Evolutionary conservation across 2,797 vertebrate genomes (phyloP).

Genomic region (Sebastes steindachneri): DNA sequence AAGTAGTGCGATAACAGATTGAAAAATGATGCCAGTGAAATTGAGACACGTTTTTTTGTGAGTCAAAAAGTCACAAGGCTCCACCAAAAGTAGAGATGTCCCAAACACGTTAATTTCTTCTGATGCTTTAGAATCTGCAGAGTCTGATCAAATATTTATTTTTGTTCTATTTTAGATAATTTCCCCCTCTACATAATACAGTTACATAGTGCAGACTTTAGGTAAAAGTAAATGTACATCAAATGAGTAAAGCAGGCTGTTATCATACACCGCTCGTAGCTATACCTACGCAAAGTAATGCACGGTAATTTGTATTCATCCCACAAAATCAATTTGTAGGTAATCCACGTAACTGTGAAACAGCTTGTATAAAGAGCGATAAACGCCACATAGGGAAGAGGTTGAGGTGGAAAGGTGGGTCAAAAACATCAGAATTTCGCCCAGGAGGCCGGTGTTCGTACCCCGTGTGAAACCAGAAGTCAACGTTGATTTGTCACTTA

Average conservation of each 20-base stretch:
- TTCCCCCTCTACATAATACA: not conserved
- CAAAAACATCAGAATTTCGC: too few species aligned
- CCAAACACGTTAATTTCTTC: not conserved
- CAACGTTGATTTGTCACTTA: accelerated
- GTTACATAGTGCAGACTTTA: not conserved
- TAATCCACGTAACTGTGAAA: too few species aligned
- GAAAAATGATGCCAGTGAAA: not conserved
- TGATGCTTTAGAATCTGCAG: not conserved
- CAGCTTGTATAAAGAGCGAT: too few species aligned
- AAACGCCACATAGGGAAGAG: accelerated
- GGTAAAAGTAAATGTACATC: not conserved
- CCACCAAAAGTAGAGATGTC: not conserved
- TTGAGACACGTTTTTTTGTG: not conserved
- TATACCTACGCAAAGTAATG: too few species aligned
- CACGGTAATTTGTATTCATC: too few species aligned
- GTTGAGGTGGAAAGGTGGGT: accelerated
- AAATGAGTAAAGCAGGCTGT: not conserved
- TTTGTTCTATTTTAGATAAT: not conserved
- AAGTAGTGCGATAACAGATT: not conserved
- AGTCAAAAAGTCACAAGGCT: not conserved
- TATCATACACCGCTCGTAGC: too few species aligned
- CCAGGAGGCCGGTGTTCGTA: too few species aligned
- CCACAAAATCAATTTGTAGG: too few species aligned
- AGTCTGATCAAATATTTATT: not conserved
- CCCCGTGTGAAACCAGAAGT: too few species aligned